These are phyloP conservation scores for Cantharis rustica DNA, from an alignment of 2,888 invertebrate genomes.

Conservation along the genomic window DNA sequence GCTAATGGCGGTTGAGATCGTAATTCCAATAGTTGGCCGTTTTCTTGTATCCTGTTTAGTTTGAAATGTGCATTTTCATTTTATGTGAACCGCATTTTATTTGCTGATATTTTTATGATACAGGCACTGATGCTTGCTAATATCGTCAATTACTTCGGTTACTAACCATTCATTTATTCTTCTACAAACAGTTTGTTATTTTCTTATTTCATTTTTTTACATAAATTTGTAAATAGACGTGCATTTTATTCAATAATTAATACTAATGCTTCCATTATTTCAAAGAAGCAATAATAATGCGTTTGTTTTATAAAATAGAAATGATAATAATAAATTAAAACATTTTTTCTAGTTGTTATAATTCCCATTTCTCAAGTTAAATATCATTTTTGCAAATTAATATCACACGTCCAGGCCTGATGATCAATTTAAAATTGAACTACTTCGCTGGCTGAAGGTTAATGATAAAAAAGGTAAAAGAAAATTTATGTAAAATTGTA, in stretches of 20 bases:
- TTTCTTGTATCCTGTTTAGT: slow-evolving; percentile 33
- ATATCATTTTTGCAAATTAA: background rate
- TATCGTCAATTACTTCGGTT: slow-evolving; percentile 14
- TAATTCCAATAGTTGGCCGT: slow-evolving; percentile 37
- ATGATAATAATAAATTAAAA: background rate
- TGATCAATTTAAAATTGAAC: background rate
- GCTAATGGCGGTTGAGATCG: slow-evolving; percentile 46
- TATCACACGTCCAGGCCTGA: background rate
- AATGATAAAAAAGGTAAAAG: slow-evolving; percentile 4
- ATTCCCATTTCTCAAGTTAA: background rate
- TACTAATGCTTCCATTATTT: background rate
- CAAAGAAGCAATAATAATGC: background rate
- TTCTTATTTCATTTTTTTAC: background rate
- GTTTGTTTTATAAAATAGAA: background rate
- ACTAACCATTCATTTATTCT: background rate
- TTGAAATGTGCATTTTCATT: slow-evolving; percentile 39
- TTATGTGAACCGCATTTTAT: slow-evolving; percentile 31
- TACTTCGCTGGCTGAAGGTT: background rate
- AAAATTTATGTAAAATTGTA: slow-evolving; percentile 17
- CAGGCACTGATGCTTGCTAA: slow-evolving; percentile 20
- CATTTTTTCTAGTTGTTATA: background rate
- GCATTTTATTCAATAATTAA: background rate
- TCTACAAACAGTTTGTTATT: background rate
- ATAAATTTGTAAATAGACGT: background rate
- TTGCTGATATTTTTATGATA: slow-evolving; percentile 27